Evolutionary conservation across 2,113 vertebrate species (phyloP), one percentile per base, ranked within the genome.

Genomic region (Lamprotornis superbus): DNA sequence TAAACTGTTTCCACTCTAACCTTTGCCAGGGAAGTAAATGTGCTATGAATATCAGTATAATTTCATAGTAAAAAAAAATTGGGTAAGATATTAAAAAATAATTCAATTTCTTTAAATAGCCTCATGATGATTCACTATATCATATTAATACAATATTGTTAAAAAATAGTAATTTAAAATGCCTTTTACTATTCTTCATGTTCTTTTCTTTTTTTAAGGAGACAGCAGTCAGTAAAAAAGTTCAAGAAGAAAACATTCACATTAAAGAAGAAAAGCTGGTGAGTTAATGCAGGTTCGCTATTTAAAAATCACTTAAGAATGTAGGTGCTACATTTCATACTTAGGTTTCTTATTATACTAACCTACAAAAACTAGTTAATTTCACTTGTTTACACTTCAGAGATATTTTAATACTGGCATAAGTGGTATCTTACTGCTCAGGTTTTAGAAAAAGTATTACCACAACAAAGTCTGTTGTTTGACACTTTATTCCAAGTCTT

Each of bases 241-340:
- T 99, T 30, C 78, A 83, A 88, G 98, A 99, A 94, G 98, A 99
- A 90, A 98, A 98, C 61, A 40, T 18, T 27, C 67, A 63, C 31
- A 91, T 98, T 46, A 98, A 98, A 97, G 97, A 97, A 97, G 98
- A 99, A 94, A 99, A 99, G 78, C 97, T 98, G 98, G 99, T 99
- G 93, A 98, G 91, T 78, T 78, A 57, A 69, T n/a, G 28, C 5
- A 74, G 28, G 18, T 78, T 94, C 13, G 8, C 37, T 75, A 9
- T 64, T 82, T 61, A 42, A 87, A 88, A 91, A 78, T 75, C 17
- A 31, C 33, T 85, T 81, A 33, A 47, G n/a, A 82, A 74, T 69
- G 24, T 27, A 49, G 60, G 27, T 60, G 15, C 40, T 80, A 1
- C 60, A 59, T 73, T 69, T 73, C 9, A 27, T 46, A 25, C 28